These are phyloP conservation scores for Chaetodon trifasciatus DNA, from an alignment of 2,797 vertebrate genomes.

Conservation along the genomic window DNA sequence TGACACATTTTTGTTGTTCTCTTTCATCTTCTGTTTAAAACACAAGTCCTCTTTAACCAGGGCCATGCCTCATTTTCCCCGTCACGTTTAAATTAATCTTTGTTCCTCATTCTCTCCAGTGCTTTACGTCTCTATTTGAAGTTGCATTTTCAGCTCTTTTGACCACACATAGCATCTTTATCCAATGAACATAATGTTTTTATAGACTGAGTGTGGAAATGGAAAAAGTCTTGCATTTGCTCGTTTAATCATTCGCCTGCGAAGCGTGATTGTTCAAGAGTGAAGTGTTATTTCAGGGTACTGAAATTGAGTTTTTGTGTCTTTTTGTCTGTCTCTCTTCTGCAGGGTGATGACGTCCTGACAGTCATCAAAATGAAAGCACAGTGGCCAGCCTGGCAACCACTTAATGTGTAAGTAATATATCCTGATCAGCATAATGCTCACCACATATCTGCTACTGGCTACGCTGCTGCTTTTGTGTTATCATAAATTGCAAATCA, in stretches of 20 bases:
- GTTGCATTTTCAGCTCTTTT: conserved; percentile 1
- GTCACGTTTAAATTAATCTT: not conserved
- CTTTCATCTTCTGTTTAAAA: not conserved
- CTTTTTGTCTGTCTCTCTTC: conserved; percentile 44
- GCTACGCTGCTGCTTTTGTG: conserved; percentile 15
- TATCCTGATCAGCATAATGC: not conserved
- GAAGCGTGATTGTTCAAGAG: conserved; percentile 14
- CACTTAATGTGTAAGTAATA: conserved; percentile 95
- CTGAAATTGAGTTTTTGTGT: conserved; percentile 51
- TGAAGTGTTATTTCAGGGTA: conserved; percentile 8
- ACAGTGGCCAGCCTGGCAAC: conserved; percentile 99
- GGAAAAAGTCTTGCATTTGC: conserved; percentile 14
- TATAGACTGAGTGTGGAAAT: conserved; percentile 12
- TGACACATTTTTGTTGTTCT: not conserved
- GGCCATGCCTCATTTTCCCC: not conserved
- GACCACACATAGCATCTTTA: conserved; percentile 2
- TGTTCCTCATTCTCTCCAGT: not conserved
- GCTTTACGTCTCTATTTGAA: not conserved
- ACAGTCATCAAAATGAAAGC: conserved; percentile 99
- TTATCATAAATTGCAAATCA: conserved; percentile 2
- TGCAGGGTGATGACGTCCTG: conserved; percentile 95
- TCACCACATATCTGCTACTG: conserved; percentile 4
- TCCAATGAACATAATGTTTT: conserved; percentile 10
- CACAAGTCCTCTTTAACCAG: not conserved
- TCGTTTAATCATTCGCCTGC: conserved; percentile 22